Percentiles rank a stretch among this genome's conserved stretches.
Evolutionary conservation across 2,113 vertebrate species (phyloP).

Genomic region (Zootoca vivipara): DNA sequence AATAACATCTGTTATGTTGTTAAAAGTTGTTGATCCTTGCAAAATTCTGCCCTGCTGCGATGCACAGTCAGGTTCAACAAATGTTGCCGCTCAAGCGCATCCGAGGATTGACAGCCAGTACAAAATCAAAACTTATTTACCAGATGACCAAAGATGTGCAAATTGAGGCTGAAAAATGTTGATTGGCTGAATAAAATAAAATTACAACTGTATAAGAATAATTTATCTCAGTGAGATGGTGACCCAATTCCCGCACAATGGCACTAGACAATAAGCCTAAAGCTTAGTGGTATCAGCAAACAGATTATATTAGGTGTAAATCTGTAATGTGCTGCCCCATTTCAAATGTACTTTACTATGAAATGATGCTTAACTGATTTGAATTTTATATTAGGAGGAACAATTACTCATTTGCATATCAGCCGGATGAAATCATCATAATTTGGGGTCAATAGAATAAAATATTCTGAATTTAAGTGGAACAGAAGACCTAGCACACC

Average conservation of each 20-base stretch:
- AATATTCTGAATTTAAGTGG: neutral
- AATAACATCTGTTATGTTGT: neutral
- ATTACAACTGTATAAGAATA: neutral
- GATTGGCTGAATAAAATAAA: slow-evolving; percentile 8
- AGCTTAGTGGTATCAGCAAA: neutral
- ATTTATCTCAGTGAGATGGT: neutral
- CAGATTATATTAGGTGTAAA: neutral
- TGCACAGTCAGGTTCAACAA: neutral
- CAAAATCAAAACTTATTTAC: slow-evolving; percentile 1
- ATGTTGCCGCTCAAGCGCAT: neutral
- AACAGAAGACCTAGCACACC: neutral
- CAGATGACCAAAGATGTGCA: neutral
- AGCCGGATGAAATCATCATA: neutral
- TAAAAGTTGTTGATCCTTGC: neutral
- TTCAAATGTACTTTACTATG: neutral
- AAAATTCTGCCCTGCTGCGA: neutral
- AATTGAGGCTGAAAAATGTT: neutral
- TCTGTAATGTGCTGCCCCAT: neutral
- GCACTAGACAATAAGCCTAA: neutral
- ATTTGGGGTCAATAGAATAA: neutral
- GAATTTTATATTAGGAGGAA: neutral
- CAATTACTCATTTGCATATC: neutral
- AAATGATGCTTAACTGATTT: neutral
- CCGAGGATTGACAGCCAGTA: neutral
- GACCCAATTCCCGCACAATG: neutral